Evolutionary conservation across 1,140 invertebrate genomes (phyloP), one percentile per base, ranked within the genome.

Genomic region (Heliconius eleuchia): DNA sequence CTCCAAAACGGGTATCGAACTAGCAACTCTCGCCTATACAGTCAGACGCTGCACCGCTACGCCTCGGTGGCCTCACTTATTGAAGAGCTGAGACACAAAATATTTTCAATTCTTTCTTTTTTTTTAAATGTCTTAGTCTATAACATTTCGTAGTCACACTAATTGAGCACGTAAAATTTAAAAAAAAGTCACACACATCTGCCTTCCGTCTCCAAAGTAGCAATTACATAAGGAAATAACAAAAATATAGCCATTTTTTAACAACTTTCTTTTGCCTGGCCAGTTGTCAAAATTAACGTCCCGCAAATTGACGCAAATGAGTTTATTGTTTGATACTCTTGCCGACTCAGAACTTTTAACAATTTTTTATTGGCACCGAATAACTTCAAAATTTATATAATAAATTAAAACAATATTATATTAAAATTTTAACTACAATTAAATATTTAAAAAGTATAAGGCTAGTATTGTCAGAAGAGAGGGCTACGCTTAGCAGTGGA

Each of bases 171-270:
- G 85, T 90, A 85, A 89, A 89, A 87, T 90, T 89, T 6, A 84
- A 89, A 90, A 88, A 87, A 88, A 88, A 83, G 85, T 88, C 88
- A 87, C 90, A 92, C 87, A 87, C 91, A 92, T 91, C 91, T 92
- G 91, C 91, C 87, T 91, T 87, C 88, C 87, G 89, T 88, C 87
- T 83, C 79, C 83, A 79, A 76, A 86, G 84, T 88, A 87, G 86
- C 87, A 91, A 92, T 92, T 92, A 91, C 87, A 88, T 82, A 86
- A 80, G 82, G 83, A 88, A 91, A 91, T 85, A 87, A 91, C 87
- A 87, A 90, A 89, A 89, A 89, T 87, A 85, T 85, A 83, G 83
- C 84, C 84, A 86, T 89, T 90, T 79, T 85, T 89, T 89, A 89
- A 89, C 85, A 86, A 88, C 88, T 88, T 88, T 82, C 85, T 83